These are phyloP conservation scores for Euspilapteryx auroguttella DNA, from an alignment of 2,888 invertebrate species.

Conservation along the genomic window DNA sequence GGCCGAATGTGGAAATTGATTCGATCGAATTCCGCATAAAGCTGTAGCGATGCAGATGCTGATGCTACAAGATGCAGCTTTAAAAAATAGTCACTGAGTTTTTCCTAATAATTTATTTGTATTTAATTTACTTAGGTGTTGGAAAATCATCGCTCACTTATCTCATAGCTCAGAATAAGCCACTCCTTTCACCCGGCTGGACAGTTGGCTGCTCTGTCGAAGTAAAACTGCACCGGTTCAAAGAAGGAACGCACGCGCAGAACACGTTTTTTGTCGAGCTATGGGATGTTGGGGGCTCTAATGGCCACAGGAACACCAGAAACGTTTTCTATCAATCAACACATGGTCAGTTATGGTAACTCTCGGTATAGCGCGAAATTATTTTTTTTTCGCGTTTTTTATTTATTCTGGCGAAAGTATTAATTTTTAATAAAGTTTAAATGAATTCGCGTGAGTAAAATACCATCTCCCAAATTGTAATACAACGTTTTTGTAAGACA, in stretches of 20 bases:
- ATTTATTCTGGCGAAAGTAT: no score
- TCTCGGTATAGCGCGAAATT: no score
- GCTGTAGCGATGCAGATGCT: no score
- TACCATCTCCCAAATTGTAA: no score
- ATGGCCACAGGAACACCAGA: conserved; percentile 90
- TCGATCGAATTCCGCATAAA: no score
- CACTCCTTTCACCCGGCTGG: conserved; percentile 86
- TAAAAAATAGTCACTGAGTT: no score
- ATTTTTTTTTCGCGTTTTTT: no score
- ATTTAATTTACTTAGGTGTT: conserved; percentile 66
- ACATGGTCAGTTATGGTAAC: conserved; percentile 76
- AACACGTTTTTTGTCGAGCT: conserved; percentile 91
- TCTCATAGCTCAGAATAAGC: conserved; percentile 85
- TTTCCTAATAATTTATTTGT: not conserved
- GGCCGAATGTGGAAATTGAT: no score
- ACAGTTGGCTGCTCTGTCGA: conserved; percentile 96
- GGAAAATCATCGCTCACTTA: conserved; percentile 96
- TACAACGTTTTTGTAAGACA: no score
- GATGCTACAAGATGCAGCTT: no score
- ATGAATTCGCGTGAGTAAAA: not conserved
- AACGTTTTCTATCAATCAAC: conserved; percentile 92
- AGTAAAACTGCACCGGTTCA: conserved; percentile 92
- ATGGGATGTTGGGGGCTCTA: conserved; percentile 97
- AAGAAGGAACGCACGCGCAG: conserved; percentile 91
- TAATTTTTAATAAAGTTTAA: no score